Conservation (phyloP, 2,113 vertebrate species). For the Chloebia gouldiae region DNA sequence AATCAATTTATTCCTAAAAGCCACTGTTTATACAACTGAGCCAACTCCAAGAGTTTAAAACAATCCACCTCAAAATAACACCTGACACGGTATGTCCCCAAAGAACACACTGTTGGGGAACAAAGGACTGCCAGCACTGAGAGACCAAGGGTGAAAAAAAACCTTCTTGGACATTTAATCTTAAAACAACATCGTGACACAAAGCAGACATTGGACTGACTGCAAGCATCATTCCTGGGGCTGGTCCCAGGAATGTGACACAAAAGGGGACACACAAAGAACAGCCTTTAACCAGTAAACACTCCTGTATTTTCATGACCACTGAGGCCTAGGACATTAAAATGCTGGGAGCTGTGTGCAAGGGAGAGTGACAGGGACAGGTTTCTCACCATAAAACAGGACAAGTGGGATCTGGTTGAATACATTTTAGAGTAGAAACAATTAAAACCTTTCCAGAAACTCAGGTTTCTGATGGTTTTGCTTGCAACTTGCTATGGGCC, state of each 20-base stretch:
- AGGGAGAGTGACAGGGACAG: not conserved
- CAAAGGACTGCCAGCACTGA: not conserved
- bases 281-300: not conserved
- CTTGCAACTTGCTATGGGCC: not conserved
- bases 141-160: not conserved
- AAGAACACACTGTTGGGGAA: not conserved
- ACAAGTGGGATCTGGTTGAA: not conserved
- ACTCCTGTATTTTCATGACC: not conserved
- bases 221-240: not conserved
- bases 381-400: not conserved
- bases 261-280: not conserved
- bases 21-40: not conserved
- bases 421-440: not conserved
- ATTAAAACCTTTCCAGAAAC: not conserved
- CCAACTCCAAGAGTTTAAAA: not conserved
- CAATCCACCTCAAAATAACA: not conserved
- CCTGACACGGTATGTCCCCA: not conserved
- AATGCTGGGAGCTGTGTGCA: not conserved
- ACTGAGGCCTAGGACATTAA: not conserved
- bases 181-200: not conserved
- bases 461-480: not conserved
- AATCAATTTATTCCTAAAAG: not conserved
- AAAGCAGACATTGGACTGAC: not conserved
- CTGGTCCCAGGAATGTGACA: not conserved
- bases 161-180: not conserved